These are phyloP conservation scores for Drosophila bocqueti DNA, from an alignment of 1,140 invertebrate genomes.

Conservation along the genomic window DNA sequence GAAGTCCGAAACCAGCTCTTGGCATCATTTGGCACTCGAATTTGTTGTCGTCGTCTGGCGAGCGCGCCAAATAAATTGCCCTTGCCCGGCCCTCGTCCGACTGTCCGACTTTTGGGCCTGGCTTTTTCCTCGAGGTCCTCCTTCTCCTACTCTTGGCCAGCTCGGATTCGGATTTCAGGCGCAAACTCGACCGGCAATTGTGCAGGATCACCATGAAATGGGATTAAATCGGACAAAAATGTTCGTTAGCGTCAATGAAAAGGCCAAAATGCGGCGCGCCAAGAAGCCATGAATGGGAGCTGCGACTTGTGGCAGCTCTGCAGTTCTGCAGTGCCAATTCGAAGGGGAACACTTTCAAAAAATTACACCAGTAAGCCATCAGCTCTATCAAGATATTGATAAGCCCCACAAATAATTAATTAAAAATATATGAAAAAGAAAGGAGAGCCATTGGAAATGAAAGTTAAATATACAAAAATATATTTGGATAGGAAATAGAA, in stretches of 20 bases:
- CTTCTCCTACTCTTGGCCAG: not conserved
- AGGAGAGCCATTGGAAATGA: not conserved
- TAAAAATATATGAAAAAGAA: not conserved
- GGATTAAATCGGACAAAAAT: constrained; percentile 84
- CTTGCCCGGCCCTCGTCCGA: constrained; percentile 27
- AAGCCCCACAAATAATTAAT: not conserved
- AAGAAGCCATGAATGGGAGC: constrained; percentile 71
- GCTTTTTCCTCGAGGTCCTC: constrained; percentile 1
- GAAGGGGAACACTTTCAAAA: constrained; percentile 19
- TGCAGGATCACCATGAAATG: constrained; percentile 84
- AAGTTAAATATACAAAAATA: not conserved
- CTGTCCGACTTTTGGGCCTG: constrained; percentile 30
- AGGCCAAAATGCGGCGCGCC: constrained; percentile 66
- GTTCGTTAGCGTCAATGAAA: constrained; percentile 83
- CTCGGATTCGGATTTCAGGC: constrained; percentile 18
- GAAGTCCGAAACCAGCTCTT: constrained; percentile 44
- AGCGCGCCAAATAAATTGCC: constrained; percentile 78
- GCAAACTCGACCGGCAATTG: constrained; percentile 65
- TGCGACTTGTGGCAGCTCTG: constrained; percentile 39
- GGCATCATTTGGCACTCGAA: constrained; percentile 81
- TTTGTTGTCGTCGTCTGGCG: constrained; percentile 75
- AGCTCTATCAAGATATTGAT: not conserved
- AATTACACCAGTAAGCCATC: not conserved
- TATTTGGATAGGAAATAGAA: not conserved
- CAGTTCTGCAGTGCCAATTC: constrained; percentile 33